A percentile compares a stretch with the other conserved stretches of the same genome.
Evolutionary conservation across 2,113 vertebrate genomes (phyloP).

Genomic region (Uria aalge): DNA sequence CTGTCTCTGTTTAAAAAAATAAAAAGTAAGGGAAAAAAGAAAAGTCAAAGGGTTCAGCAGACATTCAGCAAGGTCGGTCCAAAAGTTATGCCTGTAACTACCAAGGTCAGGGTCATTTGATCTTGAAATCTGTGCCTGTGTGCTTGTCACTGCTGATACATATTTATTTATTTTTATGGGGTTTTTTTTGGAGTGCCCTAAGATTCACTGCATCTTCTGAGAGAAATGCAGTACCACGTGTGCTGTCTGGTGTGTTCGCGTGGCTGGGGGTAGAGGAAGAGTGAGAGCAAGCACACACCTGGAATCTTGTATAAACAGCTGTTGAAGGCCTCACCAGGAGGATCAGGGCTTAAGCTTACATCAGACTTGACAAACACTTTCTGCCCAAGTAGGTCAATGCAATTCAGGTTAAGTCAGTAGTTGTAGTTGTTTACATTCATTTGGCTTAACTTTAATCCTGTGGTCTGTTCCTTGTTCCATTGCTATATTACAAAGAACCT

Average conservation of each 20-base stretch:
- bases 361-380: slow-evolving; percentile 50
- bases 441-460: slow-evolving; percentile 8
- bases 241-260: neutral
- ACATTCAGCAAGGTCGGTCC: neutral
- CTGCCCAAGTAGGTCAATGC: slow-evolving; percentile 57
- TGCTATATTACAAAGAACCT: neutral
- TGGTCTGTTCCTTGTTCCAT: slow-evolving; percentile 26
- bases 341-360: slow-evolving; percentile 1
- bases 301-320: neutral
- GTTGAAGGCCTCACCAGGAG: neutral
- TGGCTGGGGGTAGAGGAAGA: neutral
- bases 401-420: slow-evolving; percentile 57
- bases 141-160: neutral
- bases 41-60: neutral
- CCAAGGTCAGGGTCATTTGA: neutral
- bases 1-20: neutral
- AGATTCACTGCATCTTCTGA: neutral
- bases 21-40: no score
- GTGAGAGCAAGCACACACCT: neutral
- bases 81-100: neutral
- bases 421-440: slow-evolving; percentile 42
- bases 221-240: neutral
- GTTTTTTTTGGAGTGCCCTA: accelerated
- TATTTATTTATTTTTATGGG: no score
- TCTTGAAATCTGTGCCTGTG: neutral